phyloP scores from a whole-genome alignment of 2,797 vertebrate species.

The Trematomus bernacchii region DNA sequence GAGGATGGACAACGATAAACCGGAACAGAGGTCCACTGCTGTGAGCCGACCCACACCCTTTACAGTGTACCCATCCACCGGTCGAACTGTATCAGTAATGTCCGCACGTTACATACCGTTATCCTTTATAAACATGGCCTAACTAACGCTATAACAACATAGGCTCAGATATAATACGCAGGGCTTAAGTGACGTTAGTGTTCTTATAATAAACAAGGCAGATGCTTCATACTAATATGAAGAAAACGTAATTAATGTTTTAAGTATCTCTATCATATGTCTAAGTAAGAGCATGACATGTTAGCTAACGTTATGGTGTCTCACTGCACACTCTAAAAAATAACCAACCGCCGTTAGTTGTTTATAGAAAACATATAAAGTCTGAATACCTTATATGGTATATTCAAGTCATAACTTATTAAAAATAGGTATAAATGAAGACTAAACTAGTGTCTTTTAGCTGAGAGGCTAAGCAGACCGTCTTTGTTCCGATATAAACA shows the following conservation, averaged over 20 bases:
- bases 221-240: too few species aligned
- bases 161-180: neutral
- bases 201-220: neutral
- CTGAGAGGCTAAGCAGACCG: neutral
- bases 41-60: constrained; percentile 28
- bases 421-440: neutral
- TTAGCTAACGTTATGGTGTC: constrained; percentile 19
- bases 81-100: too few species aligned
- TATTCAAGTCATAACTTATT: neutral
- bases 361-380: too few species aligned
- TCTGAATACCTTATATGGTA: too few species aligned
- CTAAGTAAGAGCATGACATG: neutral
- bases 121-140: neutral
- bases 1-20: constrained; percentile 11
- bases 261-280: neutral
- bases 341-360: neutral
- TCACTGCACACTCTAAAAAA: constrained; percentile 13
- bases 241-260: neutral
- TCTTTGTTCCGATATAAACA: constrained; percentile 70
- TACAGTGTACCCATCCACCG: neutral
- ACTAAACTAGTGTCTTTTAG: neutral
- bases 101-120: neutral
- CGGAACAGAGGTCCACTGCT: constrained; percentile 1
- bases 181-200: neutral
- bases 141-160: constrained; percentile 14